Percentiles rank a stretch among this genome's conserved stretches.
Evolutionary conservation across 1,140 invertebrate species (phyloP).

Genomic region (Neuroterus valhalla): DNA sequence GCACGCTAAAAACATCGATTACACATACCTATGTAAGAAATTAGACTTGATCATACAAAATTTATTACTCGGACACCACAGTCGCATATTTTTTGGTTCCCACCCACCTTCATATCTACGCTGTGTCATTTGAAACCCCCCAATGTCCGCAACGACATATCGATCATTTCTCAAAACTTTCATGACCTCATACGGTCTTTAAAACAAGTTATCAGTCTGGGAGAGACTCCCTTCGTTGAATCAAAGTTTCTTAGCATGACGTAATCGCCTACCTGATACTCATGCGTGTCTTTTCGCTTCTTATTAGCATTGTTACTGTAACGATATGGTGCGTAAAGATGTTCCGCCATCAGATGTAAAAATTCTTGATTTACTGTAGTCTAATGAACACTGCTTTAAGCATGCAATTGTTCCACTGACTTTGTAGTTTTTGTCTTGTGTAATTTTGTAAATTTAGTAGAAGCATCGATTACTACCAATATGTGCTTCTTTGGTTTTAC

Average conservation of each 20-base stretch:
- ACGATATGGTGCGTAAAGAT: background rate
- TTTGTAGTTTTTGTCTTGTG: background rate
- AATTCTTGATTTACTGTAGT: background rate
- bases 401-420: background rate
- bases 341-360: background rate
- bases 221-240: conserved; percentile 46
- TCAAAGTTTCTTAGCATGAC: conserved; percentile 52
- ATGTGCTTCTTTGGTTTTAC: conserved; percentile 21
- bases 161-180: background rate
- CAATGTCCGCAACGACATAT: background rate
- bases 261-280: conserved; percentile 52
- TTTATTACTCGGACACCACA: background rate
- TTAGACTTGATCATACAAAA: too few species aligned
- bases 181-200: conserved; percentile 36
- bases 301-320: conserved; percentile 38
- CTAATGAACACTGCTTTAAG: background rate
- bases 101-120: background rate
- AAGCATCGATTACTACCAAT: conserved; percentile 44
- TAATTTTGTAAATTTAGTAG: conserved; percentile 42
- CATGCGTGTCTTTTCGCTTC: conserved; percentile 31
- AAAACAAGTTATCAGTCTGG: conserved; percentile 51
- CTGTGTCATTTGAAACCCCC: background rate
- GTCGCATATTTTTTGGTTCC: background rate
- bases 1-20: too few species aligned
- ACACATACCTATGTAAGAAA: too few species aligned